Evolutionary conservation across 2,888 invertebrate species (phyloP).

Genomic region (Dexiosoma caninum): DNA sequence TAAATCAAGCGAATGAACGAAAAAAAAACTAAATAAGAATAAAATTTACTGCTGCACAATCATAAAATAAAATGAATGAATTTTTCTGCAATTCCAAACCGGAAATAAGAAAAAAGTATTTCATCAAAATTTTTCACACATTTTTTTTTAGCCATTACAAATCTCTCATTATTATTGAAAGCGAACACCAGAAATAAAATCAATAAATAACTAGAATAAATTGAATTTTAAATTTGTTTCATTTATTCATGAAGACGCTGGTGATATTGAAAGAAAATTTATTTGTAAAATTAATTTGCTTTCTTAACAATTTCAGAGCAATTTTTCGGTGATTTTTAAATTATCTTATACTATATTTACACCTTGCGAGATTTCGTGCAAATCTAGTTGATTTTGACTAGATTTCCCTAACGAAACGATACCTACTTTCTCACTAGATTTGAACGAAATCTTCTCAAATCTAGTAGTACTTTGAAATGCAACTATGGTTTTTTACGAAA

Average conservation of each 20-base stretch:
- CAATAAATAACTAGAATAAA: slow-evolving; percentile 26
- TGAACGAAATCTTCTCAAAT: too few relatives aligned
- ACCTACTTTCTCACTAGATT: too few relatives aligned
- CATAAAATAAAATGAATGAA: slow-evolving; percentile 2
- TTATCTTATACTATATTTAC: too few relatives aligned
- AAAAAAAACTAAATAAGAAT: background rate
- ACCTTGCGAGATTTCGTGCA: too few relatives aligned
- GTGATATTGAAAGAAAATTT: background rate
- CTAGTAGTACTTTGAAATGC: too few relatives aligned
- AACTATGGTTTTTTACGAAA: too few relatives aligned
- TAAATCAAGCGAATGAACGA: slow-evolving; percentile 24
- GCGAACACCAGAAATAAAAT: background rate
- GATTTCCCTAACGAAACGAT: too few relatives aligned
- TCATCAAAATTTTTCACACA: slow-evolving; percentile 16
- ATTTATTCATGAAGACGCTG: background rate
- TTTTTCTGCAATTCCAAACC: slow-evolving; percentile 33
- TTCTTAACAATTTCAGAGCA: background rate
- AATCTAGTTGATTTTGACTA: too few relatives aligned
- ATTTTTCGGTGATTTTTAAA: too few relatives aligned
- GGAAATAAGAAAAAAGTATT: slow-evolving; percentile 39
- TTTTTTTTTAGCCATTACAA: slow-evolving; percentile 11
- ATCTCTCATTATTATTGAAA: slow-evolving; percentile 9
- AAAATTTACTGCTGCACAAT: background rate
- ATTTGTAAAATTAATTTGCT: background rate
- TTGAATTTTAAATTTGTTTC: background rate